Percentiles rank a stretch among this genome's conserved stretches.
Evolutionary conservation across 1,140 invertebrate species (phyloP).

Genomic region (Chrysoperla carnea): DNA sequence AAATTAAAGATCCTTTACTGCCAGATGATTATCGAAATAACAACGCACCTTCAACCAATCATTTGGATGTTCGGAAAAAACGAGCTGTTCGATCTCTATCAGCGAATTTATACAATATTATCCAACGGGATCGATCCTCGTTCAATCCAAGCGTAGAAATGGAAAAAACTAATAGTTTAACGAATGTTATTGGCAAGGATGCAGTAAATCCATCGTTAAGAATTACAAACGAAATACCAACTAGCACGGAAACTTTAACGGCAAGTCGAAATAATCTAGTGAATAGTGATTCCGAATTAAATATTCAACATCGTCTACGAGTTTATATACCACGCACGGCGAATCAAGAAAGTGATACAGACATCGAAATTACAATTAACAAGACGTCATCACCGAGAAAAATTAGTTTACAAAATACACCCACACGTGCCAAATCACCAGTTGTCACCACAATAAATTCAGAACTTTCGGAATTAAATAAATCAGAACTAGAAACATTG

Average conservation of each 20-base stretch:
- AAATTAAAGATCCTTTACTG: conserved; percentile 26
- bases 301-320: background rate
- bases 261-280: background rate
- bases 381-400: too few relatives aligned
- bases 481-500: conserved; percentile 1
- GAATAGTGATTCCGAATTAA: background rate
- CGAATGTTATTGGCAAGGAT: conserved; percentile 18
- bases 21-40: conserved; percentile 18
- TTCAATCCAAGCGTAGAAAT: conserved; percentile 23
- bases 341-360: too few relatives aligned
- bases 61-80: conserved; percentile 38
- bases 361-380: too few relatives aligned
- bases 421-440: too few relatives aligned
- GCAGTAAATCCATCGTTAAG: conserved; percentile 14
- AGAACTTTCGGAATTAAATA: too few relatives aligned
- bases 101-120: conserved; percentile 57
- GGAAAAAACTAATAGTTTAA: conserved; percentile 27
- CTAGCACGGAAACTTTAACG: background rate
- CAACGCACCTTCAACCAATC: conserved; percentile 19
- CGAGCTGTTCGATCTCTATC: conserved; percentile 60
- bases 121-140: conserved; percentile 30
- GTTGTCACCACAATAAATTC: too few relatives aligned
- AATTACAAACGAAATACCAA: background rate
- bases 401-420: too few relatives aligned
- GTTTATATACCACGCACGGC: background rate